These are phyloP conservation scores for Gallinago jamesoni DNA, from an alignment of 2,113 vertebrate species.

Conservation along the genomic window DNA sequence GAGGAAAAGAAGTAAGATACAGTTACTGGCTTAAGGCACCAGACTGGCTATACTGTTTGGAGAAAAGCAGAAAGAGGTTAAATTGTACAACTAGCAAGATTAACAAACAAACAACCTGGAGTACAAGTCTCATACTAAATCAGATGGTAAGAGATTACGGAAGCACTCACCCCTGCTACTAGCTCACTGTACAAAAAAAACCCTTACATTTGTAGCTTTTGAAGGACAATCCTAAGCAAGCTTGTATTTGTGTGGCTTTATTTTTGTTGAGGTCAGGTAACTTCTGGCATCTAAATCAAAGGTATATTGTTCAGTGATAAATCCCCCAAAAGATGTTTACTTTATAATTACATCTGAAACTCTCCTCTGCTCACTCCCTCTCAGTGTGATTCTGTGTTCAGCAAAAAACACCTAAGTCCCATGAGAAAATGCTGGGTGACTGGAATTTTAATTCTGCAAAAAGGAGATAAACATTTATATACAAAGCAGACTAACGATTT, in stretches of 20 bases:
- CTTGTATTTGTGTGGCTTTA: background rate
- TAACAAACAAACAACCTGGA: background rate
- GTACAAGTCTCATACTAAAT: background rate
- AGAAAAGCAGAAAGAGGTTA: background rate
- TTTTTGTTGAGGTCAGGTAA: background rate
- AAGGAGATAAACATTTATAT: background rate
- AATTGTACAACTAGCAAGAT: background rate
- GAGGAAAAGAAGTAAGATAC: background rate
- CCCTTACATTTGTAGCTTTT: background rate
- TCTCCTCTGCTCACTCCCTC: background rate
- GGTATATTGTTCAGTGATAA: background rate
- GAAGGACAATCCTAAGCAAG: background rate
- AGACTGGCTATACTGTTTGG: background rate
- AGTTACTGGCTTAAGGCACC: background rate
- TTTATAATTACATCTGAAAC: background rate
- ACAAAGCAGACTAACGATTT: background rate
- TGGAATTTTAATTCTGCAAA: background rate
- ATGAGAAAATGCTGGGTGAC: background rate
- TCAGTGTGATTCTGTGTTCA: background rate
- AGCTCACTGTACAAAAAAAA: background rate
- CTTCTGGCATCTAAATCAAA: background rate
- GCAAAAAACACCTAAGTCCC: background rate
- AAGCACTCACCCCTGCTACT: background rate
- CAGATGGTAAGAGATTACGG: background rate
- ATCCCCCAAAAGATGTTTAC: background rate